A percentile compares a stretch with the other conserved stretches of the same genome.
These are phyloP conservation scores for Tachysurus fulvidraco DNA, from an alignment of 2,113 vertebrate genomes.

Conservation along the genomic window DNA sequence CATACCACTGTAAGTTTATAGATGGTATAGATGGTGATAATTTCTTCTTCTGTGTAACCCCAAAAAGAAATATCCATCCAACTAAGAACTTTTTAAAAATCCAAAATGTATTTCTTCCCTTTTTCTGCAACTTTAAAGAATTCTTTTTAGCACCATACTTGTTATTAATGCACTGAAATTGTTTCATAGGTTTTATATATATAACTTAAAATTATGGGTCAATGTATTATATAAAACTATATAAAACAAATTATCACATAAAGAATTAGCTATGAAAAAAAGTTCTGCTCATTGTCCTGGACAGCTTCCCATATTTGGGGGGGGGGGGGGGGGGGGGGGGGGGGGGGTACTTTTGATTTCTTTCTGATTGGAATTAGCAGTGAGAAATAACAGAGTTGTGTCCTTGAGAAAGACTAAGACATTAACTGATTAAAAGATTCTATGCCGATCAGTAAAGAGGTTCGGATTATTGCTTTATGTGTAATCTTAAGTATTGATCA, in stretches of 20 bases:
- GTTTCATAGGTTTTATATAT: not conserved
- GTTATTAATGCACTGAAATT: not conserved
- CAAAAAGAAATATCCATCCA: not conserved
- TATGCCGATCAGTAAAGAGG: conserved; percentile 12
- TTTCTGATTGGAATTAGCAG: not conserved
- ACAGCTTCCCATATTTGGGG: not conserved
- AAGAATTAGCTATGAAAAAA: not conserved
- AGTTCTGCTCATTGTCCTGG: not conserved
- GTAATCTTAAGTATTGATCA: conserved; percentile 12
- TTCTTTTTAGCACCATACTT: not conserved
- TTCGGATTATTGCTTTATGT: not conserved
- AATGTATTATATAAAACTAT: no score
- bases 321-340: no score
- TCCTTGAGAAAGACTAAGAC: conserved; percentile 17
- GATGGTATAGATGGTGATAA: not conserved
- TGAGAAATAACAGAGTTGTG: not conserved
- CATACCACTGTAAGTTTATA: not conserved
- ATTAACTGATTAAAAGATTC: not conserved
- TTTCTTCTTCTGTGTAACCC: not conserved
- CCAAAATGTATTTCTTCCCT: not conserved
- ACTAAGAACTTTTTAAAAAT: not conserved
- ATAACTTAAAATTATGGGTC: not conserved
- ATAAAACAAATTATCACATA: not conserved
- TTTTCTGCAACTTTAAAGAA: no score
- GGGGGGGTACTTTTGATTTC: not conserved